phyloP scores from a whole-genome alignment of 2,113 vertebrate species.

The Sinocyclocheilus anophthalmus region DNA sequence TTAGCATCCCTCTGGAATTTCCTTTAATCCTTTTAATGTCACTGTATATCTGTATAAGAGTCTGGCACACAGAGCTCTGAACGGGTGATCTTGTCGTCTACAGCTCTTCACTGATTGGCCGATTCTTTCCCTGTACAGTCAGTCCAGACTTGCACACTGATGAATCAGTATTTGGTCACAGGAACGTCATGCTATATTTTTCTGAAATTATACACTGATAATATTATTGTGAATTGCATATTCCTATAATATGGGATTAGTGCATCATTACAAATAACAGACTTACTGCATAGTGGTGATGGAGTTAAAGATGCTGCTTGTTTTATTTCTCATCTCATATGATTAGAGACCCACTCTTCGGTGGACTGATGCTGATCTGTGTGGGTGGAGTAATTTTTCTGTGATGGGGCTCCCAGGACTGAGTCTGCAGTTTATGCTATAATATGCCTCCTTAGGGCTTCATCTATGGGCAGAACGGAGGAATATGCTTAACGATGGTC shows the following conservation, averaged over 20 bases:
- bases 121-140: not conserved
- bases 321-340: not conserved
- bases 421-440: conserved; percentile 61
- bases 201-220: not conserved
- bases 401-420: conserved; percentile 66
- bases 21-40: conserved; percentile 57
- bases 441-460: conserved; percentile 60
- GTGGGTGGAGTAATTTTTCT: conserved; percentile 66
- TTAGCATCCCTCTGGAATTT: conserved; percentile 46
- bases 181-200: not conserved
- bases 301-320: conserved; percentile 50
- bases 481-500: conserved; percentile 64
- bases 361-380: conserved; percentile 65
- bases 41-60: conserved; percentile 56
- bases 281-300: conserved; percentile 36
- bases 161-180: not conserved
- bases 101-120: not conserved
- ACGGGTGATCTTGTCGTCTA: not conserved
- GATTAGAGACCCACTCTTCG: not conserved
- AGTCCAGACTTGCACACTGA: not conserved
- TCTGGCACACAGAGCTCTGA: conserved; percentile 26
- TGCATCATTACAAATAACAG: conserved; percentile 18
- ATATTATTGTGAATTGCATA: not conserved
- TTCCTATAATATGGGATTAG: not conserved
- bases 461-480: conserved; percentile 52